A percentile compares a stretch with the other conserved stretches of the same genome.
Evolutionary conservation across 2,797 vertebrate species (phyloP).

Genomic region (Chelonia mydas): DNA sequence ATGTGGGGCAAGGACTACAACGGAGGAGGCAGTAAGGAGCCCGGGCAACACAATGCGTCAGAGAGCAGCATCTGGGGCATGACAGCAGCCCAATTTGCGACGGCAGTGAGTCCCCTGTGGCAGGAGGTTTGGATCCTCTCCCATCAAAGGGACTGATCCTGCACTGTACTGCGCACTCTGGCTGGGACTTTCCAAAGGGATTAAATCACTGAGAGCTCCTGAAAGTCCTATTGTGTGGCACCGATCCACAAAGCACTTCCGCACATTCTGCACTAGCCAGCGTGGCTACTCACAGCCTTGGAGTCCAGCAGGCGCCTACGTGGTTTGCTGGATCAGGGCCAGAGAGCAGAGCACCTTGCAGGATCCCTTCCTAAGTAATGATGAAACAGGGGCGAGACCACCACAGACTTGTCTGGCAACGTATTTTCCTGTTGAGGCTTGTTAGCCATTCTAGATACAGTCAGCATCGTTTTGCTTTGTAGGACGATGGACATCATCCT

Average conservation of each 20-base stretch:
- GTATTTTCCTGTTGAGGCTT: neutral
- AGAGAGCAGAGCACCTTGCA: fast-evolving
- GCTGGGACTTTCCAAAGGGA: too few species aligned
- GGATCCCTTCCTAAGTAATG: neutral
- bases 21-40: neutral
- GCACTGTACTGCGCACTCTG: neutral
- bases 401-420: neutral
- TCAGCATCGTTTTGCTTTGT: neutral
- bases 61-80: neutral
- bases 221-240: neutral
- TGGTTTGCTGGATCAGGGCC: too few species aligned
- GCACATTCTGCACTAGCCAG: too few species aligned
- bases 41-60: too few species aligned
- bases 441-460: neutral
- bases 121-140: neutral
- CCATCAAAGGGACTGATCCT: neutral
- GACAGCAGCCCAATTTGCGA: neutral
- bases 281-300: neutral
- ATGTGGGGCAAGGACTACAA: neutral
- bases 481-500: neutral
- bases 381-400: neutral
- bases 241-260: neutral
- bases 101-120: neutral
- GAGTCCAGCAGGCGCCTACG: neutral
- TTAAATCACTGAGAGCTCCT: neutral